These are phyloP conservation scores for Aleiodes testaceus DNA, from an alignment of 2,888 invertebrate species.

Conservation along the genomic window DNA sequence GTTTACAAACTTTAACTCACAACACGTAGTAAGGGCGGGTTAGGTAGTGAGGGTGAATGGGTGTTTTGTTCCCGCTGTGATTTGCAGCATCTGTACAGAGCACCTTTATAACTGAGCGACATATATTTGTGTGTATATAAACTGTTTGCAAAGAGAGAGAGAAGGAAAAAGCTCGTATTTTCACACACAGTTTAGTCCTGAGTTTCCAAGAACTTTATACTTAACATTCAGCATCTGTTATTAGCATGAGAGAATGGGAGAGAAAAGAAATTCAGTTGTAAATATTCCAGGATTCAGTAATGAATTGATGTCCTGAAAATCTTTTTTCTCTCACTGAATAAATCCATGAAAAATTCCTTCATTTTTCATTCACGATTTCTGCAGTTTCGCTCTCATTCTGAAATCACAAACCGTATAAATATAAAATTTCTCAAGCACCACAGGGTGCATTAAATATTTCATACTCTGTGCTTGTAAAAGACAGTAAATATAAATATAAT, in stretches of 20 bases:
- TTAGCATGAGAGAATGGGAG: background rate
- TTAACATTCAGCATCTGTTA: constrained; percentile 7
- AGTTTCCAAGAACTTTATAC: constrained; percentile 14
- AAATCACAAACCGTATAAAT: no score
- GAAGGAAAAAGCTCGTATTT: constrained; percentile 20
- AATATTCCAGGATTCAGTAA: background rate
- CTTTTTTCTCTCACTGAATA: no score
- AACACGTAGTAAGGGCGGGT: constrained; percentile 1
- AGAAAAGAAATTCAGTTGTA: background rate
- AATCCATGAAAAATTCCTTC: background rate
- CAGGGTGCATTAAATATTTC: no score
- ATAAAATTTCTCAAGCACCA: no score
- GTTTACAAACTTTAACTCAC: constrained; percentile 18
- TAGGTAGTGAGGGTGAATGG: constrained; percentile 49
- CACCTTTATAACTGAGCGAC: constrained; percentile 52
- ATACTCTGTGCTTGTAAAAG: no score
- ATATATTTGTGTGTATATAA: constrained; percentile 25
- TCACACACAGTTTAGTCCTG: background rate
- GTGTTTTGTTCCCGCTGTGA: constrained; percentile 68
- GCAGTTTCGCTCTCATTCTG: background rate
- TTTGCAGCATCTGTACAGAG: constrained; percentile 70
- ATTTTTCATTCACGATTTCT: background rate
- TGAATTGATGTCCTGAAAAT: no score
- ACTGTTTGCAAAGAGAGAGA: constrained; percentile 12
- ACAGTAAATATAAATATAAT: no score